Conservation (phyloP, 2,888 invertebrate species). For the Fragum whitleyi region DNA sequence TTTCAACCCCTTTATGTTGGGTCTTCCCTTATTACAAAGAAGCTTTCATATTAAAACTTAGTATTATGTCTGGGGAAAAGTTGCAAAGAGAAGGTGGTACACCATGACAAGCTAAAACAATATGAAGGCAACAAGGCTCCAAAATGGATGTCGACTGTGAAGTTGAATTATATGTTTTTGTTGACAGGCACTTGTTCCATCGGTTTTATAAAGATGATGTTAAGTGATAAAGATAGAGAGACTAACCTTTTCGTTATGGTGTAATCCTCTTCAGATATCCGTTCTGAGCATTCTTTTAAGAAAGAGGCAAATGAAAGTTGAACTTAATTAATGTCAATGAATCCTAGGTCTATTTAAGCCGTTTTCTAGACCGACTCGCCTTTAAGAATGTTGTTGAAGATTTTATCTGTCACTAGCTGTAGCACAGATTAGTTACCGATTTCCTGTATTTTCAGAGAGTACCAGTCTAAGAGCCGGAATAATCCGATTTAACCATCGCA, state of each 20-base stretch:
- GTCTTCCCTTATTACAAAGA: slow-evolving; percentile 41
- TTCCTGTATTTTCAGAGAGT: slow-evolving; percentile 14
- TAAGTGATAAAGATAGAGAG: neutral
- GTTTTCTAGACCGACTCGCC: neutral
- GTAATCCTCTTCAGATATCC: neutral
- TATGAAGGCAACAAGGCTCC: slow-evolving; percentile 19
- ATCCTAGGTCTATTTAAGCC: too few relatives aligned
- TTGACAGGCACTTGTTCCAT: neutral
- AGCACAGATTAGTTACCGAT: neutral
- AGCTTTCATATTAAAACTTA: slow-evolving; percentile 31
- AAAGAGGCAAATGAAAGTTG: neutral
- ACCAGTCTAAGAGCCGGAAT: neutral
- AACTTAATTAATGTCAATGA: neutral
- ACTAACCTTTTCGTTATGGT: neutral
- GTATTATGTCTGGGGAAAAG: slow-evolving; percentile 26
- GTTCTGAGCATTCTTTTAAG: neutral
- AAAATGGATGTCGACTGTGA: slow-evolving; percentile 1
- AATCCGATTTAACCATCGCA: neutral
- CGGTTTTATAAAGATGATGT: neutral
- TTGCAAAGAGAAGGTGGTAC: slow-evolving; percentile 26
- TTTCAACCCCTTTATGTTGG: slow-evolving; percentile 45
- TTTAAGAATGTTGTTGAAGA: neutral
- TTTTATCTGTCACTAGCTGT: neutral
- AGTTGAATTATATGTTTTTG: neutral
- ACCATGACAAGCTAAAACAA: slow-evolving; percentile 51